Evolutionary conservation across 2,888 invertebrate genomes (phyloP).

Genomic region (Graphium colonna): DNA sequence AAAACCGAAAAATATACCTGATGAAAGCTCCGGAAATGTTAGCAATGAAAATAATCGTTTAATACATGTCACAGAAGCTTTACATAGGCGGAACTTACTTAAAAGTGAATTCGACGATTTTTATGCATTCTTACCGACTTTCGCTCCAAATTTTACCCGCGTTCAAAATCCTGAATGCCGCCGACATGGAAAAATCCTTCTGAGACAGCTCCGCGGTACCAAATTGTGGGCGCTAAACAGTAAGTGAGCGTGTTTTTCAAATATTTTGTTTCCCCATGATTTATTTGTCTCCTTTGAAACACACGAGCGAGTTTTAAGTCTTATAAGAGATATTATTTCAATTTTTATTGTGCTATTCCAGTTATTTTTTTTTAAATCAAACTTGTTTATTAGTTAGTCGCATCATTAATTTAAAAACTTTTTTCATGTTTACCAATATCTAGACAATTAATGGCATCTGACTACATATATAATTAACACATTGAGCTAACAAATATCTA

Average conservation of each 20-base stretch:
- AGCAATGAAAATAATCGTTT: slow-evolving; percentile 46
- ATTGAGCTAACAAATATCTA: too few species aligned
- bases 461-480: too few species aligned
- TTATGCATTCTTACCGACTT: slow-evolving; percentile 83
- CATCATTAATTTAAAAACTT: too few species aligned
- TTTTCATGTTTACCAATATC: too few species aligned
- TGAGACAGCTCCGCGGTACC: slow-evolving; percentile 83
- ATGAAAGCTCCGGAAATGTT: slow-evolving; percentile 39
- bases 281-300: too few species aligned
- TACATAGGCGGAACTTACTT: slow-evolving; percentile 63
- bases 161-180: slow-evolving; percentile 83
- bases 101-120: slow-evolving; percentile 81
- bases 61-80: slow-evolving; percentile 60
- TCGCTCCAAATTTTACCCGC: slow-evolving; percentile 84
- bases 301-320: too few species aligned
- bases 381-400: too few species aligned
- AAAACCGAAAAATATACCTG: slow-evolving; percentile 24
- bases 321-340: too few species aligned
- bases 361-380: too few species aligned
- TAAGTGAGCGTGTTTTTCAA: slow-evolving; percentile 61
- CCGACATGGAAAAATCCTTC: slow-evolving; percentile 84
- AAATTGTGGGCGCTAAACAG: slow-evolving; percentile 87
- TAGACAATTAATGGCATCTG: too few species aligned
- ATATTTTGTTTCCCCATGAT: too few species aligned
- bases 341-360: too few species aligned